Evolutionary conservation across 2,113 vertebrate genomes (phyloP).

Genomic region (Lota lota): DNA sequence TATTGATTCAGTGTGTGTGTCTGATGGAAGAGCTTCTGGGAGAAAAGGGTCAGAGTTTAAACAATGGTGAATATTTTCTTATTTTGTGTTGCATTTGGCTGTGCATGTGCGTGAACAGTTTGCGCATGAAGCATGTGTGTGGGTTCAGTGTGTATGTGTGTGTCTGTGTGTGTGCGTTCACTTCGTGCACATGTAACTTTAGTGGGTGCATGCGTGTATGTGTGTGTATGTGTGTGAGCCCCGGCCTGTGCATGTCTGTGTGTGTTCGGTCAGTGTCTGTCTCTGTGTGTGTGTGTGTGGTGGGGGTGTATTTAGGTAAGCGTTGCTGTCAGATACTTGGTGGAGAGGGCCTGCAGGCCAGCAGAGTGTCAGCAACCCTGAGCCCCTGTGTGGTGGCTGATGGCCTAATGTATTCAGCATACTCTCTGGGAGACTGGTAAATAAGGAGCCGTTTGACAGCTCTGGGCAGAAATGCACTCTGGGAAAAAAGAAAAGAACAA

Average conservation of each 20-base stretch:
- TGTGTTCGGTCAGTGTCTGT: slow-evolving; percentile 18
- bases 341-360: slow-evolving; percentile 26
- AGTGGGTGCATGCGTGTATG: background rate
- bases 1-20: background rate
- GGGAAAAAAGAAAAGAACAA: slow-evolving; percentile 29
- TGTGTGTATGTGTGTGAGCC: background rate
- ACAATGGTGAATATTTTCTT: too few relatives aligned
- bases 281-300: slow-evolving; percentile 1
- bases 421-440: slow-evolving; percentile 31
- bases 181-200: too few relatives aligned
- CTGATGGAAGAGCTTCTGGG: background rate
- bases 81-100: too few relatives aligned
- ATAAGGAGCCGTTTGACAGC: slow-evolving; percentile 54
- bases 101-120: background rate
- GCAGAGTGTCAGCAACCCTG: slow-evolving; percentile 2
- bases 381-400: background rate
- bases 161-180: background rate
- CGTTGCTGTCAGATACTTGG: background rate
- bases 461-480: slow-evolving; percentile 51
- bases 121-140: background rate
- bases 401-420: slow-evolving; percentile 11
- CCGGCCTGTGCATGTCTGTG: background rate
- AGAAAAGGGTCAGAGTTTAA: too few relatives aligned
- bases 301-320: too few relatives aligned
- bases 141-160: background rate